Percentiles rank a stretch among this genome's conserved stretches.
Conservation (phyloP, 2,797 vertebrate genomes). For the Meriones psammophilus region DNA sequence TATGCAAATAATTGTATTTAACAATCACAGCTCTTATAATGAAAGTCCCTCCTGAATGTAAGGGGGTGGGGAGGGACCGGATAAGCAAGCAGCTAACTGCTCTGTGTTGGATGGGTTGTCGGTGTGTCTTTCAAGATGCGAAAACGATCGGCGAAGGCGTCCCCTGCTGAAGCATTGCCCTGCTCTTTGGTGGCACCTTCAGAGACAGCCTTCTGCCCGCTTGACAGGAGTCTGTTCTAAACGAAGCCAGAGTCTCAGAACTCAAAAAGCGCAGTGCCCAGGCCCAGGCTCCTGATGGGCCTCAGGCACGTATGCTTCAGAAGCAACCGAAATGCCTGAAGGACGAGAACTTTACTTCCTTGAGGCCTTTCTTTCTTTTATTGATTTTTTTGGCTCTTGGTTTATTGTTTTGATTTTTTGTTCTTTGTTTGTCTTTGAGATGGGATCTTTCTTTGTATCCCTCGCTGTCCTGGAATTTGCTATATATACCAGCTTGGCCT, state of each 20-base stretch:
- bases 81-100: constrained; percentile 28
- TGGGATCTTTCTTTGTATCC: background rate
- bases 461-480: background rate
- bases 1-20: constrained; percentile 62
- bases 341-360: constrained; percentile 27
- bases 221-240: constrained; percentile 23
- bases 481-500: background rate
- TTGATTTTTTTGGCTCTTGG: background rate
- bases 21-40: constrained; percentile 44
- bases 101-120: constrained; percentile 29
- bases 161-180: background rate
- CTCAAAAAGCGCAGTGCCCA: background rate
- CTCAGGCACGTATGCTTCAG: background rate
- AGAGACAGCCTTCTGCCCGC: background rate
- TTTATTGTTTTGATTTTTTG: background rate
- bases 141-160: constrained; percentile 2
- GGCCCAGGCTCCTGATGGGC: background rate
- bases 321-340: constrained; percentile 39
- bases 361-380: background rate
- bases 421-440: background rate
- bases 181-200: background rate
- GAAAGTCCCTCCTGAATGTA: constrained; percentile 21
- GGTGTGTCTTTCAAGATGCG: background rate
- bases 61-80: background rate
- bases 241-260: constrained; percentile 29